Base-by-base conservation (phyloP, 1,140 invertebrate species). In the Idris sp. region DNA sequence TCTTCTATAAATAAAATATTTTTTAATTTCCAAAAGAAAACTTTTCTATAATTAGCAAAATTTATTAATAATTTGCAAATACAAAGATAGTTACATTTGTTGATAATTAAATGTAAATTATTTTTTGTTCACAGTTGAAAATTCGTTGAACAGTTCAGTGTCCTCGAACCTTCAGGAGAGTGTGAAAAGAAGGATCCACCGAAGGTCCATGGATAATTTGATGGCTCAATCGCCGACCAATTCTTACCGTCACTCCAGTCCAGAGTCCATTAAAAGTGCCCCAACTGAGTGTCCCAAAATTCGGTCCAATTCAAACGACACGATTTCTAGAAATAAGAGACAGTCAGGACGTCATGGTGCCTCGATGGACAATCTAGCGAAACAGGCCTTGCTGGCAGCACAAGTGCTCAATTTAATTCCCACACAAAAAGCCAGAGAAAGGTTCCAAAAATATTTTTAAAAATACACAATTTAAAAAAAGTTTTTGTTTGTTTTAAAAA, bases 371-470 rank as follows among this genome's bases (percentile, higher is more conserved):
- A 92, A 91, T 82, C 87, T 93, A 59, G 93, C 92, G 10, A 89
- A 91, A 56, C 92, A 94, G 76, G 90, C 92, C 19, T 82, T 94
- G 58, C 87, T 94, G 74, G 93, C 92, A 48, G 93, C 93, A 62
- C 92, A 94, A 86, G 92, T 94, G 46, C 81, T 95, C 41, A 91
- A 93, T 85, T 89, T 94, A 51, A 94, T 95, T 79, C 93, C 94
- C 10, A 92, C 92, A 1, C 90, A 92, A 36, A 93, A 94, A 83
- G 93, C 93, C 49, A 87, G 92, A 75, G 92, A 94, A 87, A 91
- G 92, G 92, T 93, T 18, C 16, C n/a, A 16, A 22, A 6, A 22
- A 22, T 6, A 22, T 22, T 22, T 2, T 22, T 22, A 22, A 22
- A 22, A n/a, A n/a, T n/a, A n/a, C n/a, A n/a, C n/a, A n/a, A n/a